Evolutionary conservation across 2,113 vertebrate species (phyloP).

Genomic region (Cariama cristata): DNA sequence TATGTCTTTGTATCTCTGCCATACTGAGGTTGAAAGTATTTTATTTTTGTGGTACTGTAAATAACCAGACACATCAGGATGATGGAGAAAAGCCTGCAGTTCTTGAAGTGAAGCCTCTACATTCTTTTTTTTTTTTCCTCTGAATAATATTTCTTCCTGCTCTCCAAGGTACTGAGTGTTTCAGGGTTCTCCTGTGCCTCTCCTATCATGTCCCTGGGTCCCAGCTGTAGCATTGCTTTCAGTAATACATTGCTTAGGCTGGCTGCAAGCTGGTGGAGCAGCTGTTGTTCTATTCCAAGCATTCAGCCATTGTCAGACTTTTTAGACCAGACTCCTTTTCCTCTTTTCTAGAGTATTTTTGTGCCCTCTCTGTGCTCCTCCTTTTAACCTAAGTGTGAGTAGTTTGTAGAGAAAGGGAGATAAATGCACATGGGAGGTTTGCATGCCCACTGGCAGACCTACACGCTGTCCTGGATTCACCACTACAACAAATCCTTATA

Average conservation of each 20-base stretch:
- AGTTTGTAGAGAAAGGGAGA: background rate
- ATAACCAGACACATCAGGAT: background rate
- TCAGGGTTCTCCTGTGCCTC: background rate
- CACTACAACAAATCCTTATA: background rate
- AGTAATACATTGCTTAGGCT: background rate
- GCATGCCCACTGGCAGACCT: background rate
- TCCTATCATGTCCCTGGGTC: fast-evolving
- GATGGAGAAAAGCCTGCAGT: background rate
- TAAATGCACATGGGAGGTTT: background rate
- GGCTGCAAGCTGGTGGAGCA: background rate
- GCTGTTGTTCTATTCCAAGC: background rate
- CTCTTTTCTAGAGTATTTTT: background rate
- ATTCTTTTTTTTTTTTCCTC: background rate
- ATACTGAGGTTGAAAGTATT: background rate
- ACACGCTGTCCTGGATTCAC: background rate
- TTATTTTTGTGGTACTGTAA: background rate
- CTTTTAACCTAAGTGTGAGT: background rate
- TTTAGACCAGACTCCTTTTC: background rate
- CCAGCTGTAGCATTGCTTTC: background rate
- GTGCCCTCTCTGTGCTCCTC: background rate
- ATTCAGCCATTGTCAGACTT: background rate
- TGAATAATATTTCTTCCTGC: background rate
- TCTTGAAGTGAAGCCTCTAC: background rate
- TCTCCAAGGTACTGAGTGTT: background rate
- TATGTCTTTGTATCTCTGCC: background rate